These are phyloP conservation scores for Luffia ferchaultella DNA, from an alignment of 2,888 invertebrate species.

Conservation along the genomic window DNA sequence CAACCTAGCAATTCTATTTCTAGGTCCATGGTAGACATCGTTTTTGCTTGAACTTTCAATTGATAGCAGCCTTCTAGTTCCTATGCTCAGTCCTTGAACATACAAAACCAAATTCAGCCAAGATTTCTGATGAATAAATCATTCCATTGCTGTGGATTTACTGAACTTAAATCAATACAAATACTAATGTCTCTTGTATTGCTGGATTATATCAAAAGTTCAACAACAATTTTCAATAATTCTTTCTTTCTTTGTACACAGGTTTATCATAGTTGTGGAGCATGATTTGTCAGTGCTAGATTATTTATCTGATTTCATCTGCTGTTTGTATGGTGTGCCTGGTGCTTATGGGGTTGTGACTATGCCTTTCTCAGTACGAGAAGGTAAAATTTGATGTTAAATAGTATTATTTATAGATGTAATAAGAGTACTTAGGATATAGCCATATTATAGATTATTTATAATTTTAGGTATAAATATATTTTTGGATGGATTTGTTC, in stretches of 20 bases:
- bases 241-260: constrained; percentile 53
- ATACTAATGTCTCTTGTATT: no score
- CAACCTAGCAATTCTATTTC: no score
- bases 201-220: no score
- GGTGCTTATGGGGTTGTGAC: constrained; percentile 99
- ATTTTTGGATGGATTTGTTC: constrained; percentile 98
- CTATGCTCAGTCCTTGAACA: no score
- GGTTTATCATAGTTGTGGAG: constrained; percentile 98
- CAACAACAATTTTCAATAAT: no score
- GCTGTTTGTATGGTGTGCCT: constrained; percentile 97
- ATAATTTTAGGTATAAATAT: constrained; percentile 86
- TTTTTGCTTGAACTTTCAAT: no score
- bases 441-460: constrained; percentile 1
- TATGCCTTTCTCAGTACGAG: constrained; percentile 99
- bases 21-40: no score
- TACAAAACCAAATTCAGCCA: no score
- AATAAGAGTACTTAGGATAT: constrained; percentile 1
- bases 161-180: no score
- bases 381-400: constrained; percentile 71
- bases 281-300: constrained; percentile 99
- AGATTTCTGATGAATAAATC: no score
- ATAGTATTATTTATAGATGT: constrained; percentile 1
- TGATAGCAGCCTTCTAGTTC: no score
- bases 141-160: no score
- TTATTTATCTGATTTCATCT: constrained; percentile 98